Evolutionary conservation across 2,797 vertebrate species (phyloP), one percentile per base, ranked within the genome.

Genomic region (Vireo griseus): DNA sequence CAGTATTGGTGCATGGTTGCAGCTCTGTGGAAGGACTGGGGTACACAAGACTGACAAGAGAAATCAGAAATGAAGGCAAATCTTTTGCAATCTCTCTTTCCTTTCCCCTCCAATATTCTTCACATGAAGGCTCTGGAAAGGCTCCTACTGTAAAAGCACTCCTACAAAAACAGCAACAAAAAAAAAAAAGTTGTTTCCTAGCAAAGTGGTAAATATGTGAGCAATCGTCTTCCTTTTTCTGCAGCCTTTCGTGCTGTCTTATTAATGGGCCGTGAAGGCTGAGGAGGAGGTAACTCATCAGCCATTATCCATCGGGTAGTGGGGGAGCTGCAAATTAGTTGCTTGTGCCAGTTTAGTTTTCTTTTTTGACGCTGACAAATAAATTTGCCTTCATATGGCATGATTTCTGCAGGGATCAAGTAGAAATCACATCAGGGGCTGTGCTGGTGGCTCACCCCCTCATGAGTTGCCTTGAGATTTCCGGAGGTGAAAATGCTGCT

Each of bases 211-310:
- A 84, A 84, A 96, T 89, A 79, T 20, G 58, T 71, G 61, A 92
- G 80, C 80, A 68, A 16, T 88, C 21, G 16, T 66, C 72, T 86
- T 94, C 33, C 44, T 73, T 72, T 62, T 92, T 86, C 83, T 86
- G 59, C 55, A 66, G 83, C 39, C 24, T 65, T 84, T 81, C 11
- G 1, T 91, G 80, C 77, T 94, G 93, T 73, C 83, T 62, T 78
- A 35, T 72, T 92, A 92, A 93, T 97, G 95, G 86, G 44, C 89
- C 9, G 0, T 95, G 90, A 83, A 94, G 63, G 67, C 78, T 86
- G 86, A 80, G 84, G 67, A 94, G 86, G 85, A 88, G 83, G 61
- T 87, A 87, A 87, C 93, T 93, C 82, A 89, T 86, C 88, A 96
- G 47, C 78, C 18, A 4, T 71, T 87, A 88, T 35, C 75, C 25